phyloP scores from a whole-genome alignment of 2,888 invertebrate species.

The Pycnomerus fuliginosus region DNA sequence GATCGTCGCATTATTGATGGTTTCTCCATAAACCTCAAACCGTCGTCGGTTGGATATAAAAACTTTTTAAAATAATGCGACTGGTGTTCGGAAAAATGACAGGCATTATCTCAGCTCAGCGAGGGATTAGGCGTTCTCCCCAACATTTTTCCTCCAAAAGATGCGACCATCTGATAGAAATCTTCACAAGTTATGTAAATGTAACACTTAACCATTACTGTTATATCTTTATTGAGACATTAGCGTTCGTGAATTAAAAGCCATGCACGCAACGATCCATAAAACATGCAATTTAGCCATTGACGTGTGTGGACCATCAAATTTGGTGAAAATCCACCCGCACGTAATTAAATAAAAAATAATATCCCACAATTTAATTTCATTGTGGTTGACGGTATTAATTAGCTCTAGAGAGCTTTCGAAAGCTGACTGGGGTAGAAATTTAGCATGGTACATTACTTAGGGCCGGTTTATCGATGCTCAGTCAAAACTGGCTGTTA shows the following conservation, averaged over 20 bases:
- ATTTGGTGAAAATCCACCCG: no score
- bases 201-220: no score
- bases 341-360: no score
- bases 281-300: slow-evolving; percentile 10
- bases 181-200: slow-evolving; percentile 10
- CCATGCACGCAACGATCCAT: slow-evolving; percentile 1
- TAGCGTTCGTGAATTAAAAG: slow-evolving; percentile 6
- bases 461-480: no score
- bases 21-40: slow-evolving; percentile 41
- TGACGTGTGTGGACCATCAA: no score
- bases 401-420: no score
- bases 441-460: slow-evolving; percentile 13
- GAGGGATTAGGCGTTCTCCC: slow-evolving; percentile 41
- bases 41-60: slow-evolving; percentile 46
- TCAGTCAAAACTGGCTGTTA: no score
- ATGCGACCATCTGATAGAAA: no score
- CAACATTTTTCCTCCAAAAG: slow-evolving; percentile 10
- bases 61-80: slow-evolving; percentile 54
- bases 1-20: slow-evolving; percentile 41
- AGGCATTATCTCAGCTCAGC: slow-evolving; percentile 50
- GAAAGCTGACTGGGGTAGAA: no score
- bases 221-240: slow-evolving; percentile 7
- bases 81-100: slow-evolving; percentile 52
- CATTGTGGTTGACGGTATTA: no score
- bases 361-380: no score